Evolutionary conservation across 1,140 invertebrate genomes (phyloP).

Genomic region (Drosophila suzukii): DNA sequence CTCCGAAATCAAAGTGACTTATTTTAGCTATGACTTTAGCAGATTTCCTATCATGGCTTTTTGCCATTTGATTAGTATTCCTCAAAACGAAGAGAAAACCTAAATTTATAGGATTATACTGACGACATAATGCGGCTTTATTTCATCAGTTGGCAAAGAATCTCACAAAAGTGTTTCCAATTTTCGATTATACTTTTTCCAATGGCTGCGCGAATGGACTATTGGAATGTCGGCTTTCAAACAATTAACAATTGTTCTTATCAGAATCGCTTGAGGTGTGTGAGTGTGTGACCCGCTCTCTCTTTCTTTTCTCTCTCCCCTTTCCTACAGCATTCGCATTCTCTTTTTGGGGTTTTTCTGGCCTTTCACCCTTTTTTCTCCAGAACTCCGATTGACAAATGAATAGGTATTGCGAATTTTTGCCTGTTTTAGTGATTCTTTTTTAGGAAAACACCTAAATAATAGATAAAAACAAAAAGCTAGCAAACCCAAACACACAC

Average conservation of each 20-base stretch:
- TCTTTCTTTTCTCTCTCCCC: constrained; percentile 1
- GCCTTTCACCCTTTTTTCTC: neutral
- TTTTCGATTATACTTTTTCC: constrained; percentile 9
- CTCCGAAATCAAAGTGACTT: no score
- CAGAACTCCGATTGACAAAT: neutral
- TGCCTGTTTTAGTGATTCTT: constrained; percentile 10
- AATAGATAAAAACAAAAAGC: constrained; percentile 63
- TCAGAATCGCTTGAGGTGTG: constrained; percentile 60
- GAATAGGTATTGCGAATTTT: constrained; percentile 5
- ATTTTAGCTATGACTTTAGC: no score
- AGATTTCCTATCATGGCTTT: neutral
- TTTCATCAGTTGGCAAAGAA: constrained; percentile 27
- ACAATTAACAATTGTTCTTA: constrained; percentile 71
- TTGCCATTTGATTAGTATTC: no score
- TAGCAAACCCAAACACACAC: constrained; percentile 33
- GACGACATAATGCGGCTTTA: neutral
- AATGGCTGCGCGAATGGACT: constrained; percentile 24
- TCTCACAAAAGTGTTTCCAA: neutral
- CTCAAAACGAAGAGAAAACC: neutral
- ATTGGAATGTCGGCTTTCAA: constrained; percentile 71
- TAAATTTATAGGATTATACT: constrained; percentile 4
- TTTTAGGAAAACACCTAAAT: constrained; percentile 45
- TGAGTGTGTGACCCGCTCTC: constrained; percentile 33
- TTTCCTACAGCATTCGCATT: constrained; percentile 2
- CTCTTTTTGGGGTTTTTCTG: neutral